Base-by-base conservation (phyloP, 2,888 invertebrate genomes). In the Muschampia plurimacula region DNA sequence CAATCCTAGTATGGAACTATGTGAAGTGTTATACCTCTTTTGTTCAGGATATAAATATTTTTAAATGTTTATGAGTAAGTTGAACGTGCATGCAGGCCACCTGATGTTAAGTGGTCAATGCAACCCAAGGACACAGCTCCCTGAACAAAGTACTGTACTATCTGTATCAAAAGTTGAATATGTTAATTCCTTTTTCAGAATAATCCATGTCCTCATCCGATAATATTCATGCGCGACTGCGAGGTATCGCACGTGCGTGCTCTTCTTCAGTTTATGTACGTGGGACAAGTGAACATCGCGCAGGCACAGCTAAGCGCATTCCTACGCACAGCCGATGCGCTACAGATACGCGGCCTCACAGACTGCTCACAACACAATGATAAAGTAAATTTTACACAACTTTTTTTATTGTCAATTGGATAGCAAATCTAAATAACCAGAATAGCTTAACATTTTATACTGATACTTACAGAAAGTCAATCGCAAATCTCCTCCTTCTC, bases 211-310 rank as follows among this genome's bases (percentile, higher is more conserved):
- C 96, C 97, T 85, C 97, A 97, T 90, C 97, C 97, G 75, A 97
- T 97, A 92, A 97, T 97, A 88, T 97, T 97, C 89, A 96, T 97
- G 96, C 95, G 97, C 87, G 97, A 97, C 94, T 97, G 97, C 83
- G 97, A 97, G 84, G 97, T 96, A 83, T 95, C 96, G 83, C 97
- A 97, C 87, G 95, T 97, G 79, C 96, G 96, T 79, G 96, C 97
- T 71, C 95, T 97, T 75, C 95, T 97, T 86, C 97, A 97, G 90
- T 97, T 97, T 86, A 97, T 97, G 97, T 97, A 97, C 89, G 97
- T 97, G 79, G 97, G 97, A 69, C 97, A 97, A 93, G 97, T 97
- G 78, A 97, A 97, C 89, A 97, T 97, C 76, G 97, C 97, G 80
- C 97, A 97, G 93, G 96, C 96, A 76, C 96, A 97, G 84, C 94